Base-by-base conservation (phyloP, 2,113 vertebrate species). In the Gallinago media region DNA sequence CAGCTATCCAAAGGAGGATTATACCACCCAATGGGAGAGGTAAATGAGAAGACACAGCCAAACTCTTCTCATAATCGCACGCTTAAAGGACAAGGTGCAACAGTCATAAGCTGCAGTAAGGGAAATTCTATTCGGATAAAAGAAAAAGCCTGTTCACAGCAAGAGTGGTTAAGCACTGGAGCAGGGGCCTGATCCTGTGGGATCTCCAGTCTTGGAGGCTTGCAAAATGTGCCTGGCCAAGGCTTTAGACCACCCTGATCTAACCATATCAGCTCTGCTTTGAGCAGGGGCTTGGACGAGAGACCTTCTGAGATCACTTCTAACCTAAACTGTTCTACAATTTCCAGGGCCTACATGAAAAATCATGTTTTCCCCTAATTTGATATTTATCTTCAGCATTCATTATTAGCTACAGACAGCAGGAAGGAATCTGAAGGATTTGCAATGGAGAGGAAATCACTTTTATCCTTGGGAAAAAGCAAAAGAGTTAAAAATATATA, bases 141-240 rank as follows among this genome's bases (percentile, higher is more conserved):
- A 72, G 87, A 80, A 84, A 68, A 86, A 85, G 89, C 44, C 56
- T 49, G 58, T 44, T 93, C 92, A 52, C 88, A 58, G 6, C 67
- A 92, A 12, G 94, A 92, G 95, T 79, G 63, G 88, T 94, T 95
- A 97, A 96, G 92, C 96, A 95, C 96, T 88, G 92, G 95, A 96
- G 88, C 79, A 83, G n/a, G 58, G 47, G 23, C 52, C 38, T 1
- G 5, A 54, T 1, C 42, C 62, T 85, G 32, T 11, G 74, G 27
- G 5, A 70, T 49, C n/a, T 63, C 77, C 87, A 78, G 67, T 12
- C 88, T 27, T 13, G 32, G 34, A 79, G 22, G 8, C 47, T 8
- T 78, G 42, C 49, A 88, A 81, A 82, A 34, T 0, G 12, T 14
- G 34, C 15, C 70, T 67, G 70, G 40, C 27, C 21, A 54, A 80